A percentile compares a stretch with the other conserved stretches of the same genome.
Evolutionary conservation across 2,797 vertebrate species (phyloP).

Genomic region (Philypnodon macrostomus): DNA sequence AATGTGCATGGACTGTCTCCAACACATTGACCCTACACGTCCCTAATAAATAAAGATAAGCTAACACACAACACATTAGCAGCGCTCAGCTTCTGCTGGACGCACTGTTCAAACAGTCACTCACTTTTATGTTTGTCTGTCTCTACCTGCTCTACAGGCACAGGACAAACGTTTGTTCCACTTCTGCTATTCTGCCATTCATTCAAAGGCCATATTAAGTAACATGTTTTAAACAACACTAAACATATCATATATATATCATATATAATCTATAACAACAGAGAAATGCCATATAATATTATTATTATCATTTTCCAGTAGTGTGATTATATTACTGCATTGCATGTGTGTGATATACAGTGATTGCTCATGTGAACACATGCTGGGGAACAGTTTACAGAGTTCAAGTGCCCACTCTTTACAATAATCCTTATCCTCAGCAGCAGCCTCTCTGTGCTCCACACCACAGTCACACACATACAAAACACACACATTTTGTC

Average conservation of each 20-base stretch:
- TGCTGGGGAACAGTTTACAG: conserved; percentile 39
- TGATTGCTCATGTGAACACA: conserved; percentile 34
- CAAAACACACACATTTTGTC: neutral
- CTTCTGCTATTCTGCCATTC: neutral
- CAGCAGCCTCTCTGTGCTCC: conserved; percentile 11
- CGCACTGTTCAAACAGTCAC: conserved; percentile 21
- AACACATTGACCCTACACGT: conserved; percentile 54
- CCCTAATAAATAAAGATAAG: conserved; percentile 64
- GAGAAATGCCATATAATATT: too few species aligned
- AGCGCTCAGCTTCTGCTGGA: conserved; percentile 35
- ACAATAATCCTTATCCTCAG: conserved; percentile 40
- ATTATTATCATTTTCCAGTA: too few species aligned
- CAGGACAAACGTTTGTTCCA: neutral
- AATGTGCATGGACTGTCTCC: conserved; percentile 58
- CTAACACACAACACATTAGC: conserved; percentile 48
- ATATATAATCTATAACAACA: too few species aligned
- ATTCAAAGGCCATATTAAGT: too few species aligned
- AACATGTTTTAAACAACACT: too few species aligned
- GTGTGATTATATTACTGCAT: neutral
- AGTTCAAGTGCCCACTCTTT: conserved; percentile 52
- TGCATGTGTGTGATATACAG: conserved; percentile 6
- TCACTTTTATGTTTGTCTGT: conserved; percentile 9
- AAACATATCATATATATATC: too few species aligned
- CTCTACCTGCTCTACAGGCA: conserved; percentile 5
- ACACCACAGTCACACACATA: conserved; percentile 6